These are phyloP conservation scores for Drosophila neocordata DNA, from an alignment of 1,140 invertebrate species.

Conservation along the genomic window DNA sequence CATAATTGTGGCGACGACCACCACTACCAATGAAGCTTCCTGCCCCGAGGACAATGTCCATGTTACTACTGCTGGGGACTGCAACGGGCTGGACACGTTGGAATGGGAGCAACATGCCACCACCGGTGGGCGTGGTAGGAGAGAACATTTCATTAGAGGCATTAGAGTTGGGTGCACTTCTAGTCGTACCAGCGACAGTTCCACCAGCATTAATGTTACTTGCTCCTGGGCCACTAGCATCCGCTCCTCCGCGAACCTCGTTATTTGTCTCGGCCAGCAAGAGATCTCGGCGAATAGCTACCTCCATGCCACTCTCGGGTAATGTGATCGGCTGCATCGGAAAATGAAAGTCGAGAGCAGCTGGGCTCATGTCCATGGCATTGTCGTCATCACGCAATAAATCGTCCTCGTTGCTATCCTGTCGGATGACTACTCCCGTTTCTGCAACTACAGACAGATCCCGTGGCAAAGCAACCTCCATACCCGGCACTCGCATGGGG, in stretches of 20 bases:
- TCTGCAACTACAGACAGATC: slow-evolving; percentile 80
- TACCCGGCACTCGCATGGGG: slow-evolving; percentile 62
- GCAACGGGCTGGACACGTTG: slow-evolving; percentile 81
- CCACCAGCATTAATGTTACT: not conserved
- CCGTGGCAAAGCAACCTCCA: slow-evolving; percentile 82
- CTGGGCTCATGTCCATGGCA: slow-evolving; percentile 64
- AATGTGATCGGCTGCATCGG: slow-evolving; percentile 70
- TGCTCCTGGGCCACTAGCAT: not conserved
- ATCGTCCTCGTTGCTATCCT: slow-evolving; percentile 74
- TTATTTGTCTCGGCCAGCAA: slow-evolving; percentile 61
- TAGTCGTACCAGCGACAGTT: not conserved
- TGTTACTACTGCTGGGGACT: slow-evolving; percentile 66
- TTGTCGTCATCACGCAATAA: slow-evolving; percentile 40
- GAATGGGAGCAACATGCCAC: slow-evolving; percentile 77
- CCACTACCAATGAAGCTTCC: slow-evolving; percentile 34
- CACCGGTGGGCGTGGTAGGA: slow-evolving; percentile 64
- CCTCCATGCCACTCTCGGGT: slow-evolving; percentile 81
- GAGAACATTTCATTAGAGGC: slow-evolving; percentile 78
- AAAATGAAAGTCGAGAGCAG: slow-evolving; percentile 60
- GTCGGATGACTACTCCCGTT: slow-evolving; percentile 69
- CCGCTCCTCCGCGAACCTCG: slow-evolving; percentile 27
- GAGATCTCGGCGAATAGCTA: slow-evolving; percentile 76
- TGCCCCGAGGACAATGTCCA: slow-evolving; percentile 67
- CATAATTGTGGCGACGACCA: slow-evolving; percentile 43
- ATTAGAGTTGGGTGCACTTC: not conserved